phyloP scores from a whole-genome alignment of 2,888 invertebrate genomes.

The Perdita meconis region DNA sequence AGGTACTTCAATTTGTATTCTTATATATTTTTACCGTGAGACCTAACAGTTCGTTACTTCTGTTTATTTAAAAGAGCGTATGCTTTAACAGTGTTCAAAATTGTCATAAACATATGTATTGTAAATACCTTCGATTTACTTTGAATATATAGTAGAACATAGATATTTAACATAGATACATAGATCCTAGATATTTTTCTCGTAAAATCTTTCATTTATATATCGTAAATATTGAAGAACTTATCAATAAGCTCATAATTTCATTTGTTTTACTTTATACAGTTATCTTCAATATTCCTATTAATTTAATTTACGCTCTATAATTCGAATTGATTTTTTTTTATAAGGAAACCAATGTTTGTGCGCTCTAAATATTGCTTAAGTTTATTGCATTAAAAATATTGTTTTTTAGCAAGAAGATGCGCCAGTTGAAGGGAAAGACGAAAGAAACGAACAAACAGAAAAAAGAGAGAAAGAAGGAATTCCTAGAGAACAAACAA shows the following conservation, averaged over 20 bases:
- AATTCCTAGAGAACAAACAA: conserved; percentile 91
- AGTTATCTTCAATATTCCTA: not conserved
- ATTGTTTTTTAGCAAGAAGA: conserved; percentile 77
- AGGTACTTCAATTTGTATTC: conserved; percentile 45
- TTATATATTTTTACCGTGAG: not conserved
- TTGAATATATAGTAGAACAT: not conserved
- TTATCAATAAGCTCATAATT: not conserved
- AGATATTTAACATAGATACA: no score
- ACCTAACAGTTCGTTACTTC: conserved; percentile 5
- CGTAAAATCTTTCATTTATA: not conserved
- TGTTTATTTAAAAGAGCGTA: conserved; percentile 23
- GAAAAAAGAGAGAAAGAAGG: conserved; percentile 93
- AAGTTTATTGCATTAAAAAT: not conserved
- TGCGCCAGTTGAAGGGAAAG: conserved; percentile 93
- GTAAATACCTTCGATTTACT: conserved; percentile 2
- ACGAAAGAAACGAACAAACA: conserved; percentile 93
- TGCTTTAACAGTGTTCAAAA: conserved; percentile 35
- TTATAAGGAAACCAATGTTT: not conserved
- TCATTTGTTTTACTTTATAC: not conserved
- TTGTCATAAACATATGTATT: conserved; percentile 56
- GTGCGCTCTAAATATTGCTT: not conserved
- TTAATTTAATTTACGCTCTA: not conserved
- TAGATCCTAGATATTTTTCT: not conserved
- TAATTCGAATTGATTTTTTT: conserved; percentile 9
- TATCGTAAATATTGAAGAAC: not conserved